Percentiles rank a stretch among this genome's conserved stretches.
phyloP scores from a whole-genome alignment of 1,140 invertebrate species.

The Philotrypesis tridentata region DNA sequence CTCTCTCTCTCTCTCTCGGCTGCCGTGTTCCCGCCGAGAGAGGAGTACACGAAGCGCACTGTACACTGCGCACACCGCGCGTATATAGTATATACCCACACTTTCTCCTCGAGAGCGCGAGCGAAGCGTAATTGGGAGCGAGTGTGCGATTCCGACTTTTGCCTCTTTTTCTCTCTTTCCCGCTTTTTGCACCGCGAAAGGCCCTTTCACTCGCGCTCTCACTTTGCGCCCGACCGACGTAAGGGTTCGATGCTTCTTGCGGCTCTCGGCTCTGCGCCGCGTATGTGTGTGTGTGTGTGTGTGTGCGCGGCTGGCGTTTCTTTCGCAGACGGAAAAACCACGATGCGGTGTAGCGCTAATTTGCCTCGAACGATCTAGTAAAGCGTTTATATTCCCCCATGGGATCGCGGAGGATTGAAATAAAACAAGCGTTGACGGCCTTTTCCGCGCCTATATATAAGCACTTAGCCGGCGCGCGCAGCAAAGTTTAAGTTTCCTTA shows the following conservation, averaged over 20 bases:
- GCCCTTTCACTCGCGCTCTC: slow-evolving; percentile 13
- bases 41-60: background rate
- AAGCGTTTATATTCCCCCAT: background rate
- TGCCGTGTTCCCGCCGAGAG: too few species aligned
- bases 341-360: background rate
- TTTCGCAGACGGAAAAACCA: background rate
- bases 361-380: background rate
- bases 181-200: background rate
- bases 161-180: background rate
- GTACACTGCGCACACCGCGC: background rate
- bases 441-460: too few species aligned
- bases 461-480: too few species aligned
- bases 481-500: too few species aligned
- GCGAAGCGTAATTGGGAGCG: slow-evolving; percentile 23
- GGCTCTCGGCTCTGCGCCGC: background rate
- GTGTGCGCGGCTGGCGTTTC: background rate
- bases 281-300: background rate
- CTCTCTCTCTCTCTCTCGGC: too few species aligned
- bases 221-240: background rate
- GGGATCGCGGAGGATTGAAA: background rate
- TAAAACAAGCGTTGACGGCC: too few species aligned
- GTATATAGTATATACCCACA: background rate
- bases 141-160: background rate
- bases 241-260: background rate
- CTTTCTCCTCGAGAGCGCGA: slow-evolving; percentile 9